phyloP scores from a whole-genome alignment of 2,797 vertebrate species.

The Chromis chromis region DNA sequence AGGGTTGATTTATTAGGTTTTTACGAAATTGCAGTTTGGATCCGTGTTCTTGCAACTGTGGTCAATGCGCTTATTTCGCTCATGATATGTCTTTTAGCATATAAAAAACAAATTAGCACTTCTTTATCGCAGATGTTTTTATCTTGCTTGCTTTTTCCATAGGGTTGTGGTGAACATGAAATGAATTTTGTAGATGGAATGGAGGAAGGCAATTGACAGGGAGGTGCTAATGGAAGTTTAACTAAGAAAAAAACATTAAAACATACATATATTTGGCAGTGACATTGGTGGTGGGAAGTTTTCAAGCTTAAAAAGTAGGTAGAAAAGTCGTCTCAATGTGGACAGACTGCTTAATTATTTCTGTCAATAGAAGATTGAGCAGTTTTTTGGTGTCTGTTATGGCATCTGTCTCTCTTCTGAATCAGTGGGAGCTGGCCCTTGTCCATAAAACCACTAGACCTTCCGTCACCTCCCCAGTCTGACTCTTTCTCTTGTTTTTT shows the following conservation, averaged over 20 bases:
- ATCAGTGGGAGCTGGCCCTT: constrained; percentile 44
- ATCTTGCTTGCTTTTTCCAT: no score
- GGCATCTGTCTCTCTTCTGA: constrained; percentile 61
- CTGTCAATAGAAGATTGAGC: constrained; percentile 67
- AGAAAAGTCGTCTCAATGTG: constrained; percentile 43
- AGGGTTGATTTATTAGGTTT: no score
- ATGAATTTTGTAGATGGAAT: not conserved
- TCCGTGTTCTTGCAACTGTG: no score
- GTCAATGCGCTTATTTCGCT: no score
- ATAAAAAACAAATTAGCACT: no score
- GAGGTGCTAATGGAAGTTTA: constrained; percentile 38
- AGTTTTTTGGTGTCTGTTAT: constrained; percentile 51
- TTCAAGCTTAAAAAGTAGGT: not conserved
- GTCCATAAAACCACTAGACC: constrained; percentile 49
- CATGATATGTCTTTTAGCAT: no score
- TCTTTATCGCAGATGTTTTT: no score
- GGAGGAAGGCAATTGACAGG: constrained; percentile 5
- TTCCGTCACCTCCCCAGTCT: constrained; percentile 16
- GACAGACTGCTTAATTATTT: constrained; percentile 75
- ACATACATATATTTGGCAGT: not conserved
- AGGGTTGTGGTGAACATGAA: no score
- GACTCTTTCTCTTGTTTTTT: not conserved
- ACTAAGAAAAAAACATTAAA: constrained; percentile 3
- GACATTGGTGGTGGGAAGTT: not conserved
- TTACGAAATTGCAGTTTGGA: no score